Base-by-base conservation (phyloP, 2,797 vertebrate species). In the Coreius guichenoti region DNA sequence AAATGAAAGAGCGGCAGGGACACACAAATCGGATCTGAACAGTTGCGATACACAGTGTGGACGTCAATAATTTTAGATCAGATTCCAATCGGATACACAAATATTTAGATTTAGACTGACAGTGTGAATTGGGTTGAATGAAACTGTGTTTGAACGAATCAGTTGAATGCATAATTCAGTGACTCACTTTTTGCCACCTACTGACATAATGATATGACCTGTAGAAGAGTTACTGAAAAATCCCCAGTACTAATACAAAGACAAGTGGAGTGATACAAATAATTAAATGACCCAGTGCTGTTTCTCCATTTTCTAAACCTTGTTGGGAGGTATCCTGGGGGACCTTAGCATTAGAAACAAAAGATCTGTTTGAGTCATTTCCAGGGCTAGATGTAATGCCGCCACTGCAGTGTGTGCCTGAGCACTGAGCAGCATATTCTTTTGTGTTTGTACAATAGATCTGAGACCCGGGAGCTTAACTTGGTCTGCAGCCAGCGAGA, bases 391-490 rank as follows among this genome's bases (percentile, higher is more conserved):
- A 6, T 70, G 31, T 70, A 29, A 29, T 29, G 26, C 33, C 13
- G 12, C 11, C 23, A 58, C 29, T 11, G 51, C 2, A 54, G 47
- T 21, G 47, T 45, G 36, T 36, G 56, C n/a, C 26, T 51, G 45
- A 7, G 6, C 49, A 56, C 6, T 26, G 75, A 58, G 43, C 39
- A 61, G 69, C 26, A 81, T 31, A 14, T 81, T 70, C n/a, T 56
- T 33, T 70, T 81, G 9, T 70, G 67, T 26, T 31, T 61, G 56
- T 17, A 63, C 26, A 82, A 33, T 17, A 82, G 69, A 74, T 63
- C 69, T 47, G 39, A 63, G 47, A 54, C 6, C 49, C 6, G 43
- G 29, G 14, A 74, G 21, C 29, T 67, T 51, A 43, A 58, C 51
- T 21, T 39, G 8, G 33, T 45, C 29, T 65, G 47, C 16, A 45